Percentiles rank a stretch among this genome's conserved stretches.
Evolutionary conservation across 2,888 invertebrate species (phyloP).

Genomic region (Drosophila mulleri): DNA sequence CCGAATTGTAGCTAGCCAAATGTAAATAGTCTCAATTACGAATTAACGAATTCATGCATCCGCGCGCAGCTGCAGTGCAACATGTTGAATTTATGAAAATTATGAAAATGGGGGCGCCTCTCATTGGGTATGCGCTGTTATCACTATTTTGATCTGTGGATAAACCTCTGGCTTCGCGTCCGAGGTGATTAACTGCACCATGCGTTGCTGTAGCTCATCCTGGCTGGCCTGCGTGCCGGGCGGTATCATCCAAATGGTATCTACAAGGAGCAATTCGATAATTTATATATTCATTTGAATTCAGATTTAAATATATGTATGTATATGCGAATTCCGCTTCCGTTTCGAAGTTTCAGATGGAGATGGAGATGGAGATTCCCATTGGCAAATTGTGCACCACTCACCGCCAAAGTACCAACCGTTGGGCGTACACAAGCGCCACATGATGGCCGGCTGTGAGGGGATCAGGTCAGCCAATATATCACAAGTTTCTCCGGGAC

Average conservation of each 20-base stretch:
- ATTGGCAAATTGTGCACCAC: conserved; percentile 16
- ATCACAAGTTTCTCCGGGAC: conserved; percentile 91
- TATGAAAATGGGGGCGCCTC: conserved; percentile 14
- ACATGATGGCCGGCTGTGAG: conserved; percentile 93
- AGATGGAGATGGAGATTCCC: not conserved
- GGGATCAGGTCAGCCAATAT: conserved; percentile 90
- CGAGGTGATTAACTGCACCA: conserved; percentile 84
- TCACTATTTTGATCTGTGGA: conserved; percentile 85
- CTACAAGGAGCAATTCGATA: conserved; percentile 71
- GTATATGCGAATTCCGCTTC: not conserved
- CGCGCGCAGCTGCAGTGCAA: not conserved
- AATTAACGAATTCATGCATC: conserved; percentile 21
- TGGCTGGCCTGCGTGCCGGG: conserved; percentile 82
- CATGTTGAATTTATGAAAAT: conserved; percentile 12
- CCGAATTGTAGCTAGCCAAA: conserved; percentile 18
- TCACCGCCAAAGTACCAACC: conserved; percentile 97
- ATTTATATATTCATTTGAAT: not conserved
- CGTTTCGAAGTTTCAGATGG: not conserved
- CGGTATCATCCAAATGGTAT: conserved; percentile 85
- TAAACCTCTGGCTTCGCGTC: conserved; percentile 82
- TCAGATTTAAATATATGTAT: too few species aligned
- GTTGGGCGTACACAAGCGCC: conserved; percentile 94
- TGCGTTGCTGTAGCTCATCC: conserved; percentile 83
- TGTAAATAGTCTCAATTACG: conserved; percentile 4
- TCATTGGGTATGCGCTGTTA: conserved; percentile 85